A percentile compares a stretch with the other conserved stretches of the same genome.
Conservation (phyloP, 1,140 invertebrate species). For the Drosophila baimaii region DNA sequence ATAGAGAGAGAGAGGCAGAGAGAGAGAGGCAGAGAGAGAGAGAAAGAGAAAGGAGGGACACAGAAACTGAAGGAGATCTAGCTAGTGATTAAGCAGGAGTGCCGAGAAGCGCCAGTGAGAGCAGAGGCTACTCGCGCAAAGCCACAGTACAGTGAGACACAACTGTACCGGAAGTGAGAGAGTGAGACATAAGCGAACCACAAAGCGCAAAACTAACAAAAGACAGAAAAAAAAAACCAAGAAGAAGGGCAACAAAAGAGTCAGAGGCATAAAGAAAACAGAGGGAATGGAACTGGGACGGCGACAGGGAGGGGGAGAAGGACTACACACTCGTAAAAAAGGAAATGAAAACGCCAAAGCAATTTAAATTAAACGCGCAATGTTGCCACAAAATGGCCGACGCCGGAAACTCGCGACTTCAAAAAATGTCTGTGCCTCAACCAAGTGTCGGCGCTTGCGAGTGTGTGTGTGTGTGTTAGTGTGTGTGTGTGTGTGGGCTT, state of each 20-base stretch:
- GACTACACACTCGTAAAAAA: constrained; percentile 46
- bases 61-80: constrained; percentile 1
- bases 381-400: constrained; percentile 56
- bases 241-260: constrained; percentile 13
- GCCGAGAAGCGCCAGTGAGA: constrained; percentile 8
- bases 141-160: constrained; percentile 28
- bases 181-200: constrained; percentile 38
- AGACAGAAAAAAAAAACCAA: constrained; percentile 18
- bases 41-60: constrained; percentile 4
- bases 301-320: not conserved
- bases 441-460: constrained; percentile 45
- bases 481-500: constrained; percentile 9
- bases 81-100: constrained; percentile 20
- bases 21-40: constrained; percentile 1
- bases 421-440: constrained; percentile 53
- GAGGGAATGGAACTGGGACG: not conserved
- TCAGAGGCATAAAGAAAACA: not conserved
- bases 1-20: not conserved
- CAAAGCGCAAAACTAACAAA: constrained; percentile 53
- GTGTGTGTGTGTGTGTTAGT: constrained; percentile 15
- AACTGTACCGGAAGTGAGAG: constrained; percentile 38
- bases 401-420: constrained; percentile 47
- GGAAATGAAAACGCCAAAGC: constrained; percentile 61
- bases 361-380: constrained; percentile 76
- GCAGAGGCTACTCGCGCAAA: constrained; percentile 4